Evolutionary conservation across 2,113 vertebrate species (phyloP), one percentile per base, ranked within the genome.

Genomic region (Pheucticus melanocephalus): DNA sequence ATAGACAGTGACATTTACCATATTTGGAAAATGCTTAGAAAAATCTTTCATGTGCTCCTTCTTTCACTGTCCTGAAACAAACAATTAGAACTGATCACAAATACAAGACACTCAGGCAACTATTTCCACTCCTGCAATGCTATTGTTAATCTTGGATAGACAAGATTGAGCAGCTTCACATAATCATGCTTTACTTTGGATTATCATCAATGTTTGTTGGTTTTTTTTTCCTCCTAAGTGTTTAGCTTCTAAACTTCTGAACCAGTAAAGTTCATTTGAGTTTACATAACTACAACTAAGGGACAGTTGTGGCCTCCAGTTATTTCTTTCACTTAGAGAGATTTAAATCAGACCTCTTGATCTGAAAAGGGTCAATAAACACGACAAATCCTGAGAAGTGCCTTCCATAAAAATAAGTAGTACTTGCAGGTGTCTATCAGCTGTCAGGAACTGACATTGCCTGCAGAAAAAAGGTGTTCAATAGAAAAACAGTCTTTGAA

Each of bases 191-290:
- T 90, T 82, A 33, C 15, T 65, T 73, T 22, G 37, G 11, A 30
- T 27, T 8, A 15, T 65, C 33, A 15, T 59, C 25, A 9, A 2
- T 56, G 21, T 5, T n/a, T n/a, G 4, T 0, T 2, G 5, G 4
- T 0, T 2, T 59, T 2, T 68, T 33, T 20, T 6, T 3, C 6
- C 28, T 24, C 2, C 1, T 3, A 48, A 48, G 15, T 2, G 2
- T 44, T 76, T 60, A 73, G 23, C 12, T 31, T 56, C n/a, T 54
- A 63, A 82, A 69, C 31, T 85, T 69, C 27, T 33, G 12, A 88
- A 61, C n/a, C 39, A 56, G 6, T 53, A 50, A 81, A 79, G 22
- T 48, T 65, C 63, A 57, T 70, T 40, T 61, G 5, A 3, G 9
- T 92, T 84, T 86, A 63, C 33, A 31, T 39, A 84, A 27, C 30